Percentiles rank a stretch among this genome's conserved stretches.
Evolutionary conservation across 2,797 vertebrate genomes (phyloP).

Genomic region (Buphagus erythrorhynchus): DNA sequence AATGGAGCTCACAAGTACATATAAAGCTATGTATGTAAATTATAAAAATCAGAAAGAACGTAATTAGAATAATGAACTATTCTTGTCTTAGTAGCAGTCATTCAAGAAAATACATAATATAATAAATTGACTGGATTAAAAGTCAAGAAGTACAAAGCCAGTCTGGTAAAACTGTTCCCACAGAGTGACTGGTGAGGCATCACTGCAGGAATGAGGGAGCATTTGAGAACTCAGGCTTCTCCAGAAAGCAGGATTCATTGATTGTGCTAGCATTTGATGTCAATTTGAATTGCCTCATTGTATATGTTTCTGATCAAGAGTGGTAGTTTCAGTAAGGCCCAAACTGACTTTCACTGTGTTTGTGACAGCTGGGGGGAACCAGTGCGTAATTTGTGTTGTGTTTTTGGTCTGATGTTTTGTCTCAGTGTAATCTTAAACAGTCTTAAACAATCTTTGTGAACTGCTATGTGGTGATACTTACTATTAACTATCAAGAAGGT

Average conservation of each 20-base stretch:
- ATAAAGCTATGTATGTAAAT: neutral
- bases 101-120: neutral
- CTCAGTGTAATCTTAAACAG: neutral
- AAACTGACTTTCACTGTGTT: neutral
- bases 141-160: neutral
- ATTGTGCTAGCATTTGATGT: neutral
- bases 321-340: neutral
- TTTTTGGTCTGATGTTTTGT: neutral
- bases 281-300: neutral
- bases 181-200: neutral
- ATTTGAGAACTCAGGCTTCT: neutral
- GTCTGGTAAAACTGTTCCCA: neutral
- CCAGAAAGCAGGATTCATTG: neutral
- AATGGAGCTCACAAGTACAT: neutral
- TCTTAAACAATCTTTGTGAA: neutral
- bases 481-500: neutral
- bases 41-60: neutral
- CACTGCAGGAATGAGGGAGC: neutral
- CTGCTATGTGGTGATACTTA: neutral
- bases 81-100: neutral
- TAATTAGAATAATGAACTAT: neutral
- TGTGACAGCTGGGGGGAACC: neutral
- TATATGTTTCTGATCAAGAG: neutral
- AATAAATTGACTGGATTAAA: neutral
- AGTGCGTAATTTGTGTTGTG: rapidly evolving